Evolutionary conservation across 37 sponge, comb jelly and placozoan species (phyloP).

Genomic region (Axinella damicornis): DNA sequence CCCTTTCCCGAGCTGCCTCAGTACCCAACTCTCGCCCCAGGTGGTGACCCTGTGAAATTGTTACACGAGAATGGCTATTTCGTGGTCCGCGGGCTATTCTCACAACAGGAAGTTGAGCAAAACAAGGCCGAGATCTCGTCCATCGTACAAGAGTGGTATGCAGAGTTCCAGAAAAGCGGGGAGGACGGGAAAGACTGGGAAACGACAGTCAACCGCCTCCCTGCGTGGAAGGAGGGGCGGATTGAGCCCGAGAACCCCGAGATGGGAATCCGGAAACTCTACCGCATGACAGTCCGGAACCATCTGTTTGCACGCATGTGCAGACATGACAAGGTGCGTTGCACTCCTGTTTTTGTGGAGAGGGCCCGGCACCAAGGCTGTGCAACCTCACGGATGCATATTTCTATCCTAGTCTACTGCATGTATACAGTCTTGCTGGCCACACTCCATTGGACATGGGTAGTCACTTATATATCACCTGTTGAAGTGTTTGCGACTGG

Average conservation of each 20-base stretch:
- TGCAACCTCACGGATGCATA: too few species aligned
- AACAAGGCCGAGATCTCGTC: slow-evolving; percentile 14
- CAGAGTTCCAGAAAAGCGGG: slow-evolving; percentile 5
- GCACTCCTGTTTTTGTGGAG: too few species aligned
- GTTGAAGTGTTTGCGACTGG: too few species aligned
- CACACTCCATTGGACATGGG: too few species aligned
- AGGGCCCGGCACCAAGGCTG: neutral
- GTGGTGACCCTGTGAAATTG: slow-evolving; percentile 9
- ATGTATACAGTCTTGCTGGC: too few species aligned
- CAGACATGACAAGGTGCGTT: slow-evolving; percentile 62
- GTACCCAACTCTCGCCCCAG: slow-evolving; percentile 25
- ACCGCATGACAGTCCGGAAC: slow-evolving; percentile 33
- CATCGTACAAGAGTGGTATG: slow-evolving; percentile 52
- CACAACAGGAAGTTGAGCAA: slow-evolving; percentile 47
- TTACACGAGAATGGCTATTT: slow-evolving; percentile 61
- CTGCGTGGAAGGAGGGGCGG: slow-evolving; percentile 55
- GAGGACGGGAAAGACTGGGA: slow-evolving; percentile 71
- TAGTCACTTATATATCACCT: too few species aligned
- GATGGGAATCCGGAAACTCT: slow-evolving; percentile 58
- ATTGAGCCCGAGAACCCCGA: slow-evolving; percentile 17
- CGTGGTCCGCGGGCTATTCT: slow-evolving; percentile 41
- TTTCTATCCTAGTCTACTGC: too few species aligned
- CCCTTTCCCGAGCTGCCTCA: neutral
- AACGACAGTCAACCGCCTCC: slow-evolving; percentile 55
- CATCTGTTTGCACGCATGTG: slow-evolving; percentile 40